phyloP scores from a whole-genome alignment of 2,888 invertebrate genomes.

The Platycnemis pennipes region DNA sequence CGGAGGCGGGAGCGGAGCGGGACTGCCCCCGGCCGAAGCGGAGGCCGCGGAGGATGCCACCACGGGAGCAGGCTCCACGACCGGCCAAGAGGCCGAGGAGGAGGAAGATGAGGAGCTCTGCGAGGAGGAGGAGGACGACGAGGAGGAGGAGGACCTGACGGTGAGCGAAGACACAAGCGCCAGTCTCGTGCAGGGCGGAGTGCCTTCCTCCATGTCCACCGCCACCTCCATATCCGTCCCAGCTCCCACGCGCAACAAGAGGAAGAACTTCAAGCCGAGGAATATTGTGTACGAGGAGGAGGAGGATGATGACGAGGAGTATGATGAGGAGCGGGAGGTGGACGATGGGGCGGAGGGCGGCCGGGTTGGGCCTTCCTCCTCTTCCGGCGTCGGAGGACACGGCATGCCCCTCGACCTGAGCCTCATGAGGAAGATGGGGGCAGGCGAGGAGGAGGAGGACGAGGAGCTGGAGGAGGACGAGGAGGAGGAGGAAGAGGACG shows the following conservation, averaged over 20 bases:
- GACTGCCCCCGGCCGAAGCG: not conserved
- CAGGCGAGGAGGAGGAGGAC: slow-evolving; percentile 77
- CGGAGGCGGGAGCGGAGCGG: not conserved
- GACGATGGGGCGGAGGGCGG: slow-evolving; percentile 73
- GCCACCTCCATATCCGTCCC: slow-evolving; percentile 74
- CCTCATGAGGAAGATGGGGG: slow-evolving; percentile 59
- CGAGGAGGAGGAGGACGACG: not conserved
- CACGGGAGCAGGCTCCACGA: not conserved
- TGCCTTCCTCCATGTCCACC: slow-evolving; percentile 81
- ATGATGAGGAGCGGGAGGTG: slow-evolving; percentile 74
- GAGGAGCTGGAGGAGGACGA: slow-evolving; percentile 77
- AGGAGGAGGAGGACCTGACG: slow-evolving; percentile 77
- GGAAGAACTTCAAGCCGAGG: slow-evolving; percentile 90
- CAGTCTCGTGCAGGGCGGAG: slow-evolving; percentile 80
- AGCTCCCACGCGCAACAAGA: slow-evolving; percentile 85
- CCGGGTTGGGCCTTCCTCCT: slow-evolving; percentile 76
- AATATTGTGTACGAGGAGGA: slow-evolving; percentile 81
- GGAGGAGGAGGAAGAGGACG: slow-evolving; percentile 50
- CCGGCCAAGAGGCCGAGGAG: not conserved
- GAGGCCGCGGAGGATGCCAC: not conserved
- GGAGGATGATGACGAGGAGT: slow-evolving; percentile 74
- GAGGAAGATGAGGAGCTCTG: slow-evolving; percentile 24
- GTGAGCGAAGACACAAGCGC: slow-evolving; percentile 81
- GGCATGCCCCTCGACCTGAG: slow-evolving; percentile 62
- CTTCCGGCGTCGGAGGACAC: slow-evolving; percentile 6